Base-by-base conservation (phyloP, 2,888 invertebrate genomes). In the Tinea trinotella region DNA sequence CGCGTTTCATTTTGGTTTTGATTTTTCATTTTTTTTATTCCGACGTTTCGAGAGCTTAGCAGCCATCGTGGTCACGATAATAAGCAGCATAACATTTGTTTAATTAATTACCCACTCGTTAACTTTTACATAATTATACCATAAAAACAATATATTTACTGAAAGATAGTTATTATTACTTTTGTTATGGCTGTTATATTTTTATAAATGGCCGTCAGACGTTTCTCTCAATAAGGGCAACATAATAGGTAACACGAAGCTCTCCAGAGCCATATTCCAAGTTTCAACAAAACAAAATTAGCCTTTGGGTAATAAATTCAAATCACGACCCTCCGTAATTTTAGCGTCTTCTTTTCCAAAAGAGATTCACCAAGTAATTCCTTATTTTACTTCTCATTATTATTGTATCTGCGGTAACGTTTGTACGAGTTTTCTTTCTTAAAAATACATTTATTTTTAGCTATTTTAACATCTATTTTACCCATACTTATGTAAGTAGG, bases 271-370 rank as follows among this genome's bases (percentile, higher is more conserved):
- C 66, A 68, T 68, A 73, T 70, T 66, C 66, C 63, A 62, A 61
- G 68, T 64, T 67, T 64, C 66, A 61, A 66, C 65, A 67, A 80
- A 82, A 81, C 78, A 80, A 82, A 81, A 82, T 82, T 80, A 82
- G 77, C 76, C 74, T 73, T 67, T 63, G 70, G 70, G 78, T 75
- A 80, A 81, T 82, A 81, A 82, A 82, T 83, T 81, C 81, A 81
- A 83, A 84, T 84, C 82, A 82, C 79, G 76, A 67, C 71, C 64
- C 68, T 68, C 68, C 71, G 74, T 77, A 79, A 79, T 81, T 81
- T 74, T 68, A 68, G 72, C 71, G 74, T 75, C 73, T 74, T 80
- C 79, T 76, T 80, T 74, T 73, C 75, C 68, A 71, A 67, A 67
- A 76, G 74, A 80, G 76, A 78, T 79, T 79, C 72, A 66, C 71